A percentile compares a stretch with the other conserved stretches of the same genome.
These are phyloP conservation scores for Enteromius mattozi DNA, from an alignment of 2,797 vertebrate species.

Conservation along the genomic window DNA sequence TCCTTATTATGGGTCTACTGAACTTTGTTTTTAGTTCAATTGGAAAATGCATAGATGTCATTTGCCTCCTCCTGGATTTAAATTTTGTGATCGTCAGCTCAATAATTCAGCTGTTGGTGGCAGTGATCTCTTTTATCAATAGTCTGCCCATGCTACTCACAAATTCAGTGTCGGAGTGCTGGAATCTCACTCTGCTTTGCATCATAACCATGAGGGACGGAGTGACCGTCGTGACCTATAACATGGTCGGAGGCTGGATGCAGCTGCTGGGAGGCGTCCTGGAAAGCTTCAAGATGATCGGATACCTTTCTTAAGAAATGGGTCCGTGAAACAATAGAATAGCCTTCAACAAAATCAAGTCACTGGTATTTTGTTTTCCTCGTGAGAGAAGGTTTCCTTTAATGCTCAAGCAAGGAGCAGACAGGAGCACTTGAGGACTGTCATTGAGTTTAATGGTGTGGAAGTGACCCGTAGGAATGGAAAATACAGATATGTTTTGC, in stretches of 20 bases:
- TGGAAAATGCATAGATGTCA: conserved; percentile 74
- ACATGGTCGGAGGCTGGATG: conserved; percentile 72
- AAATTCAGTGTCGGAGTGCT: conserved; percentile 73
- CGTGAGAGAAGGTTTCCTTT: not conserved
- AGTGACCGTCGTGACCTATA: conserved; percentile 68
- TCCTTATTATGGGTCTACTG: conserved; percentile 72
- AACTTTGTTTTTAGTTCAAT: conserved; percentile 72
- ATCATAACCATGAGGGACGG: conserved; percentile 75
- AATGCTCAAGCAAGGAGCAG: conserved; percentile 17
- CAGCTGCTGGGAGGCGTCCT: conserved; percentile 80
- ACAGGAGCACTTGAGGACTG: conserved; percentile 15
- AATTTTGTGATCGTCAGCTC: conserved; percentile 90
- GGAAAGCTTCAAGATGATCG: conserved; percentile 89
- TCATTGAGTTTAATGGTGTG: conserved; percentile 34
- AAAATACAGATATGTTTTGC: conserved; percentile 47
- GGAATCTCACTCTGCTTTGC: conserved; percentile 75
- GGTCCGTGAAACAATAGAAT: conserved; percentile 7
- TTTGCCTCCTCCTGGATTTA: conserved; percentile 85
- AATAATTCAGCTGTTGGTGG: conserved; percentile 78
- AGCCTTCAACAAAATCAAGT: not conserved
- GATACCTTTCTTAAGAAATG: conserved; percentile 79
- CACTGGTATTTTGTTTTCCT: conserved; percentile 4
- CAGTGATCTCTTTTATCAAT: conserved; percentile 78
- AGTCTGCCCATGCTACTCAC: conserved; percentile 81
- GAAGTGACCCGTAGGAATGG: conserved; percentile 57